These are phyloP conservation scores for Rhingia rostrata DNA, from an alignment of 2,888 invertebrate species.

Conservation along the genomic window DNA sequence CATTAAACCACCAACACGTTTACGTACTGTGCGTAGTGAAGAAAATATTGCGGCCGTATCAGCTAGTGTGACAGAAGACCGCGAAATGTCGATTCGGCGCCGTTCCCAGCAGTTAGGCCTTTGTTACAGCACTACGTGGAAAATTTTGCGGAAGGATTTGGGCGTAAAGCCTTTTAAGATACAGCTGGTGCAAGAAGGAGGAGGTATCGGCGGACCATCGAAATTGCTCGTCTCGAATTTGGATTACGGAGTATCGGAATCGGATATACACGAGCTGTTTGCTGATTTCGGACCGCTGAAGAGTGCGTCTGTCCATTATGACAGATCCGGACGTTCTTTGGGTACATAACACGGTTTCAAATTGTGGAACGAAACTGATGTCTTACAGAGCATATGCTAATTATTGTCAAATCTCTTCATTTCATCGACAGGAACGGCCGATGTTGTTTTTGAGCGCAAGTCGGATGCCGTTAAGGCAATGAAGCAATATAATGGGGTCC, in stretches of 20 bases:
- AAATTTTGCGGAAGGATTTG: too few species aligned
- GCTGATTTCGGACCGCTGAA: conserved; percentile 97
- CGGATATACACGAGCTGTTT: conserved; percentile 98
- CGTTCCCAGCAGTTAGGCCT: too few species aligned
- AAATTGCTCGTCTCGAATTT: conserved; percentile 97
- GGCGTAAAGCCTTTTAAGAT: too few species aligned
- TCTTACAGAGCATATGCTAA: background rate
- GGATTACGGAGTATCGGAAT: conserved; percentile 98
- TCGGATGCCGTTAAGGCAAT: conserved; percentile 97
- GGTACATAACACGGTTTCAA: conserved; percentile 84
- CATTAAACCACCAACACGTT: too few species aligned
- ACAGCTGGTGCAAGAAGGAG: too few species aligned
- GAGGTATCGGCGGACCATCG: conserved; percentile 86
- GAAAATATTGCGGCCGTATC: too few species aligned
- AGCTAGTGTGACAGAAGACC: too few species aligned
- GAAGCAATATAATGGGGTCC: conserved; percentile 99
- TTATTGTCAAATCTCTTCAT: background rate
- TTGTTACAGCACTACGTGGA: too few species aligned
- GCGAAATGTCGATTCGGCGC: too few species aligned
- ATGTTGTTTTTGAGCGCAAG: conserved; percentile 96
- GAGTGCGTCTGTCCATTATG: conserved; percentile 98
- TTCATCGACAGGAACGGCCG: conserved; percentile 88
- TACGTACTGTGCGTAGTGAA: too few species aligned
- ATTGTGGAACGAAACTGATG: background rate
- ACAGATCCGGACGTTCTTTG: conserved; percentile 96